A percentile compares a stretch with the other conserved stretches of the same genome.
phyloP scores from a whole-genome alignment of 2,888 invertebrate species.

The Mechanitis mazaeus region DNA sequence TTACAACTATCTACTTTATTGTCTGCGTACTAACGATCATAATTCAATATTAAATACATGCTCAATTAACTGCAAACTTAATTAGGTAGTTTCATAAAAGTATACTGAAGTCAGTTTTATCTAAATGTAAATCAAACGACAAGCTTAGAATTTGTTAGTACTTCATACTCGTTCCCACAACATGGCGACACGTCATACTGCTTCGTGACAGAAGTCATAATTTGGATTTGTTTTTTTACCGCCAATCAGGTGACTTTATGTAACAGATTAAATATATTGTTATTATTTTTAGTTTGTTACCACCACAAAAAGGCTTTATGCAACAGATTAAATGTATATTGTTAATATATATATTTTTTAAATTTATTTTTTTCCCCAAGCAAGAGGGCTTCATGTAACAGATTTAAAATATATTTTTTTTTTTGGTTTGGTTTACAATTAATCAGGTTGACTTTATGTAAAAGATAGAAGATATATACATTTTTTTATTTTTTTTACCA shows the following conservation, averaged over 20 bases:
- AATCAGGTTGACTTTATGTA: background rate
- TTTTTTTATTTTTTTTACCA: no score
- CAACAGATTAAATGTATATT: no score
- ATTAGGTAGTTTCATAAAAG: slow-evolving; percentile 21
- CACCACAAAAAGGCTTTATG: no score
- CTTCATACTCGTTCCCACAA: slow-evolving; percentile 29
- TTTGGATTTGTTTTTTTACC: slow-evolving; percentile 20
- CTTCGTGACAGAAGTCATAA: slow-evolving; percentile 34
- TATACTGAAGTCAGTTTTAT: slow-evolving; percentile 25
- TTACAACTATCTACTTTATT: background rate
- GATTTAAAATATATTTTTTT: no score
- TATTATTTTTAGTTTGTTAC: no score
- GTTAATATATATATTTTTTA: no score
- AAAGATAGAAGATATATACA: no score
- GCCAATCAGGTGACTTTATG: slow-evolving; percentile 3
- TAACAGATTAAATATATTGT: no score
- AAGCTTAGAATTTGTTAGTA: slow-evolving; percentile 27
- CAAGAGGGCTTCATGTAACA: background rate
- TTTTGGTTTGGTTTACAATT: background rate
- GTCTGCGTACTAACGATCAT: background rate
- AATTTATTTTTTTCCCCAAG: slow-evolving; percentile 12
- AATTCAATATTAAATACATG: background rate
- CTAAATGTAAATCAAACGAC: slow-evolving; percentile 32
- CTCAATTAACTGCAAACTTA: slow-evolving; percentile 8
- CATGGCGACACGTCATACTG: slow-evolving; percentile 26